These are phyloP conservation scores for Oegoconia quadripuncta DNA, from an alignment of 2,888 invertebrate genomes.

Conservation along the genomic window DNA sequence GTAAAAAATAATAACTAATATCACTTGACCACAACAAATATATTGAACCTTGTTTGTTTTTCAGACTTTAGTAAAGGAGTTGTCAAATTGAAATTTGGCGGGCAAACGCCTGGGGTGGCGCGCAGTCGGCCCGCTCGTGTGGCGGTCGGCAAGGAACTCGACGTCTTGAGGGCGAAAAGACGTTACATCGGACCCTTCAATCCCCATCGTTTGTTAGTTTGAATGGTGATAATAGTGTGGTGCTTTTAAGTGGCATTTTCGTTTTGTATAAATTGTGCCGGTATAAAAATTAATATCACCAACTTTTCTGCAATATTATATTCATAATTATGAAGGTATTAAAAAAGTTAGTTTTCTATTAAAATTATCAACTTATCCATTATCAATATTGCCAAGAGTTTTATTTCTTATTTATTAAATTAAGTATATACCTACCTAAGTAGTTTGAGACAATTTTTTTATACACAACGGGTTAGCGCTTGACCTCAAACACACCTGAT, in stretches of 20 bases:
- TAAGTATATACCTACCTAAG: too few relatives aligned
- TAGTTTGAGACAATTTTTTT: too few relatives aligned
- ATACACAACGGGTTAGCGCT: too few relatives aligned
- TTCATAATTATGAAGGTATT: too few relatives aligned
- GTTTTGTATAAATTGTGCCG: slow-evolving; percentile 5
- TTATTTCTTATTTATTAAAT: too few relatives aligned
- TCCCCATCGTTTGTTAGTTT: slow-evolving; percentile 59
- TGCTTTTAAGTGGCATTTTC: slow-evolving; percentile 47
- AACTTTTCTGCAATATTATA: too few relatives aligned
- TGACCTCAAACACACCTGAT: too few relatives aligned
- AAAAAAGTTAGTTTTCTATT: too few relatives aligned
- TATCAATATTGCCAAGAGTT: too few relatives aligned
- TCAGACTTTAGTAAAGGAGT: slow-evolving; percentile 24
- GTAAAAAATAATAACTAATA: neutral
- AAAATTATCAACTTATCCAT: too few relatives aligned
- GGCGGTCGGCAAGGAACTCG: slow-evolving; percentile 70
- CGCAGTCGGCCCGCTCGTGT: slow-evolving; percentile 59
- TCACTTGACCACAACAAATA: slow-evolving; percentile 7
- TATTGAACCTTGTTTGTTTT: slow-evolving; percentile 7
- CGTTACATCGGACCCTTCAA: slow-evolving; percentile 68
- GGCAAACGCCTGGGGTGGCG: slow-evolving; percentile 36
- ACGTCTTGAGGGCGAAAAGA: slow-evolving; percentile 69
- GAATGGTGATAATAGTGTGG: slow-evolving; percentile 52
- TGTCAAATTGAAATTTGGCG: slow-evolving; percentile 50
- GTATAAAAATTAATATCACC: too few relatives aligned